Percentiles rank a stretch among this genome's conserved stretches.
Conservation (phyloP, 2,888 invertebrate species). For the Cecidostiba fungosa region DNA sequence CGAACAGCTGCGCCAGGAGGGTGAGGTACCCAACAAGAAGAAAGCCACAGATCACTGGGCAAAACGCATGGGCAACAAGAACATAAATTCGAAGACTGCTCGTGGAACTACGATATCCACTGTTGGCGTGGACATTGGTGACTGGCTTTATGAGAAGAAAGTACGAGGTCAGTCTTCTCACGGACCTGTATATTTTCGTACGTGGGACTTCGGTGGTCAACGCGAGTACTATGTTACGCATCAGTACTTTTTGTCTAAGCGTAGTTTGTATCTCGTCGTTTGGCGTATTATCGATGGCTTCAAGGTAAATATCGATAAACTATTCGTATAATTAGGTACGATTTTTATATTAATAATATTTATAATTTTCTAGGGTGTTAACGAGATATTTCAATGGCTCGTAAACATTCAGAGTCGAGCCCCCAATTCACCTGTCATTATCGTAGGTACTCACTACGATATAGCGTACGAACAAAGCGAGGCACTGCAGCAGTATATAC, state of each 20-base stretch:
- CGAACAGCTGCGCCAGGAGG: constrained; percentile 93
- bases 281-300: constrained; percentile 96
- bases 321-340: neutral
- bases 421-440: constrained; percentile 97
- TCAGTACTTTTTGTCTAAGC: constrained; percentile 97
- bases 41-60: constrained; percentile 93
- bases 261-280: constrained; percentile 96
- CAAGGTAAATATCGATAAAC: constrained; percentile 77
- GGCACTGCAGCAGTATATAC: constrained; percentile 92
- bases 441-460: constrained; percentile 98
- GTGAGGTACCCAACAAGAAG: constrained; percentile 87
- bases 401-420: constrained; percentile 97
- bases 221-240: constrained; percentile 99
- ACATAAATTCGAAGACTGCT: constrained; percentile 87
- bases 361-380: constrained; percentile 84
- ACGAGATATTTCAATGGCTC: constrained; percentile 96
- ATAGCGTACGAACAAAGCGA: constrained; percentile 89
- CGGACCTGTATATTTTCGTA: constrained; percentile 94
- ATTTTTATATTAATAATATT: neutral
- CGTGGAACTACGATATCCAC: constrained; percentile 94
- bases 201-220: constrained; percentile 99
- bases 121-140: constrained; percentile 98
- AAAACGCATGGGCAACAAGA: constrained; percentile 95
- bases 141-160: constrained; percentile 95
- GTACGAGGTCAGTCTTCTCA: constrained; percentile 87